phyloP scores from a whole-genome alignment of 2,113 vertebrate genomes.

The Saguinus imperator region DNA sequence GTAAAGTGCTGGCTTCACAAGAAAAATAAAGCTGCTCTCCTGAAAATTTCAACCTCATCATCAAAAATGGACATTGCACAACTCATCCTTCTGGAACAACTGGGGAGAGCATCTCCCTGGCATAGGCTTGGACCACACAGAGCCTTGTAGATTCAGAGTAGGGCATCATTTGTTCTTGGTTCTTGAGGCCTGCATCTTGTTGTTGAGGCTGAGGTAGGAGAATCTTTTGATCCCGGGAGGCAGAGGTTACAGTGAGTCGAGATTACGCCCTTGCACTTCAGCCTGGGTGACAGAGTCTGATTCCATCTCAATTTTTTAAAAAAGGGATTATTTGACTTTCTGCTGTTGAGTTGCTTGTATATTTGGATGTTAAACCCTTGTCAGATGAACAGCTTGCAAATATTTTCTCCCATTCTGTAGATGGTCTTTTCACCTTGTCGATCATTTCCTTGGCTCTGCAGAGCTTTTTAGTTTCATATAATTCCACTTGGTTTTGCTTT shows the following conservation, averaged over 20 bases:
- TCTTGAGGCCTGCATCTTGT: background rate
- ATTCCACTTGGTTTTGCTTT: too few species aligned
- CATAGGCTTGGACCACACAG: background rate
- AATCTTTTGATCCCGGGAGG: too few species aligned
- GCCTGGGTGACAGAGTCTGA: too few species aligned
- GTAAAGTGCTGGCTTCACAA: background rate
- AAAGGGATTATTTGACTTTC: background rate
- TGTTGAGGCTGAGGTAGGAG: background rate
- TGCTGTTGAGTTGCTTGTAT: background rate
- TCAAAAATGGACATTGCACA: background rate
- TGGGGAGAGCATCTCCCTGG: background rate
- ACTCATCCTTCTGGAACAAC: background rate
- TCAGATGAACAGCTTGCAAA: background rate
- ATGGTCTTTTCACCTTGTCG: background rate
- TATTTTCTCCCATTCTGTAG: background rate
- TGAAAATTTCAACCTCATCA: background rate
- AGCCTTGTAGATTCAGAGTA: background rate
- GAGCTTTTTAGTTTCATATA: background rate
- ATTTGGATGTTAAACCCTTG: background rate
- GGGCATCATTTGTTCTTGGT: background rate
- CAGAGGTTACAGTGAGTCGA: too few species aligned
- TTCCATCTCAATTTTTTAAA: too few species aligned
- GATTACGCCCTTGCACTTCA: too few species aligned
- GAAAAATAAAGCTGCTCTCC: background rate
- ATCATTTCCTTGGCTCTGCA: background rate